Percentiles rank a stretch among this genome's conserved stretches.
phyloP scores from a whole-genome alignment of 2,113 vertebrate genomes.

The Lagopus leucura region DNA sequence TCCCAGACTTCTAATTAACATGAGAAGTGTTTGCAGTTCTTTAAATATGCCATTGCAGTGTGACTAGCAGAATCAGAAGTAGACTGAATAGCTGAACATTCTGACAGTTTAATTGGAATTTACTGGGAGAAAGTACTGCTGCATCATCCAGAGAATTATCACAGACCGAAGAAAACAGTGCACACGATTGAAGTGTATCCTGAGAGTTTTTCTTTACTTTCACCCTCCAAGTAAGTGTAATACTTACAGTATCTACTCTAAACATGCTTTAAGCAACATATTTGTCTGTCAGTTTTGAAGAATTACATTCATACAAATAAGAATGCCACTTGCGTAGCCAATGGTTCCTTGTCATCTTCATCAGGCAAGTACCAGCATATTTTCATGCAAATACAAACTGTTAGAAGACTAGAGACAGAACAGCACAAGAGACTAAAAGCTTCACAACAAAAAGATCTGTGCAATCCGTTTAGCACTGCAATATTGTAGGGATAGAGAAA shows the following conservation, averaged over 20 bases:
- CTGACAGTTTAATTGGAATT: constrained; percentile 55
- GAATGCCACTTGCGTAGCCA: neutral
- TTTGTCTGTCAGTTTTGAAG: neutral
- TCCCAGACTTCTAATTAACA: constrained; percentile 60
- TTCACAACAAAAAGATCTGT: neutral
- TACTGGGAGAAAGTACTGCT: constrained; percentile 33
- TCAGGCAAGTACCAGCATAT: neutral
- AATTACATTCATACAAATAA: neutral
- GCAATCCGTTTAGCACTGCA: neutral
- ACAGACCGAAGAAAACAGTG: neutral
- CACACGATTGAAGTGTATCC: neutral
- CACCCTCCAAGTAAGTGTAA: neutral
- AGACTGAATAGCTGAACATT: constrained; percentile 13
- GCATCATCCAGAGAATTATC: constrained; percentile 57
- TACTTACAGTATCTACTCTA: neutral
- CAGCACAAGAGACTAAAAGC: neutral
- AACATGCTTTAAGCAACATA: neutral
- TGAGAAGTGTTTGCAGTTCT: constrained; percentile 42
- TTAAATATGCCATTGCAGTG: constrained; percentile 19
- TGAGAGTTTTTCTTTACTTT: neutral
- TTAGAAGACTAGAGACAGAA: neutral
- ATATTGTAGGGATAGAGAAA: neutral
- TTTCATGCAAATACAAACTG: neutral
- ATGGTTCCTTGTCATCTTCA: neutral
- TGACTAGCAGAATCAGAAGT: constrained; percentile 35